Conservation (phyloP, 2,888 invertebrate genomes). For the Netelia melanura region DNA sequence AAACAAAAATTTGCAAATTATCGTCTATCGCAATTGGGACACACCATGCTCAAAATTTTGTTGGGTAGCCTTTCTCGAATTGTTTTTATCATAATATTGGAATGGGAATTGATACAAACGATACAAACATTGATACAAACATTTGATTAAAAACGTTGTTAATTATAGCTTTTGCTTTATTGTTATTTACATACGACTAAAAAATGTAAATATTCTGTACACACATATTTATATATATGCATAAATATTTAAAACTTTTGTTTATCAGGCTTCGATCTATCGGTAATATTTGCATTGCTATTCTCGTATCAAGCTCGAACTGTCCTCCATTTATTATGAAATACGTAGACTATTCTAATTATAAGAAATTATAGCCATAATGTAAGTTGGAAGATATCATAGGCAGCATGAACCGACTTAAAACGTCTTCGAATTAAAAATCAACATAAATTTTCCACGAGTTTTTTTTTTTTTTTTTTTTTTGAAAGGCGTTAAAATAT, state of each 20-base stretch:
- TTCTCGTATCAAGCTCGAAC: constrained; percentile 46
- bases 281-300: constrained; percentile 26
- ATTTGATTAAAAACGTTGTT: background rate
- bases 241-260: background rate
- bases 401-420: constrained; percentile 31
- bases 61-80: too few relatives aligned
- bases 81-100: background rate
- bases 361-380: background rate
- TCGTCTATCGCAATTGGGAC: too few relatives aligned
- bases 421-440: constrained; percentile 10
- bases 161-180: constrained; percentile 5
- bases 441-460: background rate
- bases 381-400: constrained; percentile 23
- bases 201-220: constrained; percentile 12
- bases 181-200: constrained; percentile 12
- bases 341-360: background rate
- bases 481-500: background rate
- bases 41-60: too few relatives aligned
- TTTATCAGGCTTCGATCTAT: constrained; percentile 4
- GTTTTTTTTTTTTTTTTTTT: background rate
- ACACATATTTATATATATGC: background rate
- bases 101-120: background rate
- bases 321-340: constrained; percentile 1
- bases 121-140: too few relatives aligned
- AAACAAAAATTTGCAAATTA: too few relatives aligned